Base-by-base conservation (phyloP, 2,888 invertebrate genomes). In the Aporophyla nigra region DNA sequence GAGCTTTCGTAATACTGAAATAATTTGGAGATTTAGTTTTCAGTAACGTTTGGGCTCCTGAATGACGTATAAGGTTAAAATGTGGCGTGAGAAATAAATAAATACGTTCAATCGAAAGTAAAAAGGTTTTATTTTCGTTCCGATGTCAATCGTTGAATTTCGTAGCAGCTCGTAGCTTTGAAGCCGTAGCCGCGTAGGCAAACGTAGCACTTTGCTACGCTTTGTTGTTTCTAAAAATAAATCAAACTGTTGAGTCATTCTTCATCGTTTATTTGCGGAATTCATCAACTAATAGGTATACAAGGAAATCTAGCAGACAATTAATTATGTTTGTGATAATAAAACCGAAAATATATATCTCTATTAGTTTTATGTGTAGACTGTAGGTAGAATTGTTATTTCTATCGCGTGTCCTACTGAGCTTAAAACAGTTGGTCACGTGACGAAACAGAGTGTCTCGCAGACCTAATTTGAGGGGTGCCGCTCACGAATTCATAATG, bases 401-500 rank as follows among this genome's bases (percentile, higher is more conserved):
- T 83, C 24, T 71, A 71, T 83, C 43, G 84, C 78, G 75, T 87
- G 75, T 86, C 85, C 85, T 53, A 58, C 62, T 62, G 70, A 74
- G 72, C 67, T 86, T 83, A 75, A 76, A 83, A 79, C 62, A 70
- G 69, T 66, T 87, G 84, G 87, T 86, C 87, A 86, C 86, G 84
- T 63, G 27, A 77, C 70, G 71, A 84, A 85, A 85, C 86, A 88
- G 81, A 81, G 80, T 89, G 90, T 90, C 91, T 92, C 85, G 78
- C 83, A 81, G 86, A 76, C 71, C 83, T 84, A 80, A 92, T 93
- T 93, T 90, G 92, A 94, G 93, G 92, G 91, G 90, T 88, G 89
- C 89, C 92, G 90, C 93, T 93, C 94, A 94, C 93, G 93, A 94
- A 93, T 91, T 91, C 89, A 86, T 88, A 93, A 93, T 93, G 92